These are phyloP conservation scores for Parauchenoglanis ngamensis DNA, from an alignment of 2,797 vertebrate species.

Conservation along the genomic window DNA sequence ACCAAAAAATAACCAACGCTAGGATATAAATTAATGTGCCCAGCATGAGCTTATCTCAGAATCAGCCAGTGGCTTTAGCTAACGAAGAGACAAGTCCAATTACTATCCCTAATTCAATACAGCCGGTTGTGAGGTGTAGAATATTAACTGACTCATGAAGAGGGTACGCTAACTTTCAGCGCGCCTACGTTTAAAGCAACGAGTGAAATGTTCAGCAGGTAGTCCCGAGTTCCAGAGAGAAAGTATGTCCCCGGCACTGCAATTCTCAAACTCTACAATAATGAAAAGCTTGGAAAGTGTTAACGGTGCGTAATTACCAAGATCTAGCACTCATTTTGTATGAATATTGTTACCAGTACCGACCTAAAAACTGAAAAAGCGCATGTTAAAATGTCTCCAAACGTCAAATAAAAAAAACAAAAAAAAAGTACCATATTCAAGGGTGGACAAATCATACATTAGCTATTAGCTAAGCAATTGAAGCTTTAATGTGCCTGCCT, in stretches of 20 bases:
- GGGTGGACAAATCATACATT: background rate
- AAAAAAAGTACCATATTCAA: background rate
- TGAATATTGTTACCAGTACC: background rate
- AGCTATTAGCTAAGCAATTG: background rate
- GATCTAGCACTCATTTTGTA: background rate
- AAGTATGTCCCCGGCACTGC: constrained; percentile 19
- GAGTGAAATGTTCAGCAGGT: background rate
- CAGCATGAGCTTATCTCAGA: background rate
- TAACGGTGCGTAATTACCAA: constrained; percentile 25
- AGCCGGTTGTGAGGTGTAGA: background rate
- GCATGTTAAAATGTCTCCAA: too few relatives aligned
- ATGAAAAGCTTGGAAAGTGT: constrained; percentile 16
- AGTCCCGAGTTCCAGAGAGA: background rate
- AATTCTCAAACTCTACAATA: background rate
- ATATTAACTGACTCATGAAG: background rate
- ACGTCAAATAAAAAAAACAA: too few relatives aligned
- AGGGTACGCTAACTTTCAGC: background rate
- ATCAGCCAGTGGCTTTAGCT: background rate
- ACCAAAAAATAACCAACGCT: background rate
- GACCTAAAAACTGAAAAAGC: background rate
- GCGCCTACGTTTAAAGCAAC: background rate
- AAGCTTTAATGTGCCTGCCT: background rate
- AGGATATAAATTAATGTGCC: background rate
- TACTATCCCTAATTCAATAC: background rate
- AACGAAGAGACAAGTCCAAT: background rate